Evolutionary conservation across 1,140 invertebrate species (phyloP).

Genomic region (Meloidogyne hapla): DNA sequence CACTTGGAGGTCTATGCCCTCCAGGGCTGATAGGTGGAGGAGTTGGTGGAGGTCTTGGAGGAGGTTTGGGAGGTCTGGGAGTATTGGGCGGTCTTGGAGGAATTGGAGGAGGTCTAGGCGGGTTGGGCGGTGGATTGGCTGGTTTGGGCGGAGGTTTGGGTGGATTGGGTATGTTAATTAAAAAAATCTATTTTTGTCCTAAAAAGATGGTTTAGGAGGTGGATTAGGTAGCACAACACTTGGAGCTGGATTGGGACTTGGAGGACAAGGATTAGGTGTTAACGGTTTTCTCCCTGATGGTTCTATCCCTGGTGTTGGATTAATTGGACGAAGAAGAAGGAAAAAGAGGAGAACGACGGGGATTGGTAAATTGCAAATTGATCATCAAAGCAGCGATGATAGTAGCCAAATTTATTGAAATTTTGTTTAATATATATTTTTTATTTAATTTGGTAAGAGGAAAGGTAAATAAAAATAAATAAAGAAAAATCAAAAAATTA

Average conservation of each 20-base stretch:
- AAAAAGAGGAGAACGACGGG: background rate
- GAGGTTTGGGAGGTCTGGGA: constrained; percentile 1
- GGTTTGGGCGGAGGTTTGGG: background rate
- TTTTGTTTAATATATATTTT: too few species aligned
- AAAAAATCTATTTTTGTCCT: background rate
- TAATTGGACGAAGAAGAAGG: constrained; percentile 7
- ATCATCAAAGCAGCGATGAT: too few species aligned
- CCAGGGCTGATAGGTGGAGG: constrained; percentile 20
- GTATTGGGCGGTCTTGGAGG: background rate
- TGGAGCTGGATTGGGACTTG: constrained; percentile 10
- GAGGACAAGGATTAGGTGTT: constrained; percentile 11
- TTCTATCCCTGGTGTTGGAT: constrained; percentile 8
- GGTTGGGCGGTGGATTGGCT: constrained; percentile 8
- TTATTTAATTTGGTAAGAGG: too few species aligned
- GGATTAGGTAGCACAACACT: constrained; percentile 12
- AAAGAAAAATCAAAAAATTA: too few species aligned
- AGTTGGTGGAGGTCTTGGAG: constrained; percentile 8
- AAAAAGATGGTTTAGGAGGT: constrained; percentile 1
- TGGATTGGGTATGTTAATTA: background rate
- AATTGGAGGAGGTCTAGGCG: constrained; percentile 6
- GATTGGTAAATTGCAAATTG: too few species aligned
- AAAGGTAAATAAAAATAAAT: too few species aligned
- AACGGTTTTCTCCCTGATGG: constrained; percentile 25
- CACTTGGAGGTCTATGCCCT: constrained; percentile 19
- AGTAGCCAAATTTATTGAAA: too few species aligned